Base-by-base conservation (phyloP, 2,113 vertebrate species). In the Columba janthina region DNA sequence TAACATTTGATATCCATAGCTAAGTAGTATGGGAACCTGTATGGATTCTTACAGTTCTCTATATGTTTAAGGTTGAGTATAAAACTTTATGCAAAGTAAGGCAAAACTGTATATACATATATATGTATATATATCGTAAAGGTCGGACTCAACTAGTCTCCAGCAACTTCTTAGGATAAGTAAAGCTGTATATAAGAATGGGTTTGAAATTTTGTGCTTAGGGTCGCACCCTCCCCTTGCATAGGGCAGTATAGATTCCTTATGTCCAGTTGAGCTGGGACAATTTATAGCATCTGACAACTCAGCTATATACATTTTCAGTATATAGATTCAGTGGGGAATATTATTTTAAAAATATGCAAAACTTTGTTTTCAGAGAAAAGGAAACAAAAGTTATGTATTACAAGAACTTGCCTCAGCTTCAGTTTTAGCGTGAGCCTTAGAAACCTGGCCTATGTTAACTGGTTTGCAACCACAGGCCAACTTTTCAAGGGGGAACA, bases 401-500 rank as follows among this genome's bases (percentile, higher is more conserved):
- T 87, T 46, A 46, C 22, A 26, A 65, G 32, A 87, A 61, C 15
- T 9, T 62, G 71, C 62, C 64, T 73, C n/a, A 4, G n/a, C 58
- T 91, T 66, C 28, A 34, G 61, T 54, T 88, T 61, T 65, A 93
- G 53, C 1, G 0, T 21, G n/a, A 90, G 58, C 83, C 74, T 71
- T 46, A 79, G 87, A 85, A 95, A 74, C 91, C 58, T 96, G 91
- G 89, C 62, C 74, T 58, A 0, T 85, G n/a, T 92, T 26, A 79
- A 91, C 80, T 3, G 3, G 65, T 89, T 93, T 76, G 48, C 80
- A 94, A n/a, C 25, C 5, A 6, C 62, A 60, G 70, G 71, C 91
- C 46, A 70, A 0, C 50, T 93, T 94, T 96, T 74, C n/a, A 51
- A 94, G 78, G 84, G 84, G 95, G 88, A 95, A 91, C 93, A 95